These are phyloP conservation scores for Metopia argyrocephala DNA, from an alignment of 2,888 invertebrate species.

Conservation along the genomic window DNA sequence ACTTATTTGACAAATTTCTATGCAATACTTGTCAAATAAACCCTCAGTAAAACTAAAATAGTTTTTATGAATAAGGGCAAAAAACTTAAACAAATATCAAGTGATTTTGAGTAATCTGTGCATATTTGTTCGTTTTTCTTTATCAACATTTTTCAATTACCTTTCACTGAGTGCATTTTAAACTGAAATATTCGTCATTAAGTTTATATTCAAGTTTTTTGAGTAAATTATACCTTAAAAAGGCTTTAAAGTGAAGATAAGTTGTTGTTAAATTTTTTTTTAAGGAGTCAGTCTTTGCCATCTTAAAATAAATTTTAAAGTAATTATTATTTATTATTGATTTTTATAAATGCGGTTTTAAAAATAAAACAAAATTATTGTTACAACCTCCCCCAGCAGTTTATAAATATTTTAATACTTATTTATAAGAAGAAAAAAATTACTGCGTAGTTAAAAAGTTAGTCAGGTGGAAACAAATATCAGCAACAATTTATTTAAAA, in stretches of 20 bases:
- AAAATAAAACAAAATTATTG: neutral
- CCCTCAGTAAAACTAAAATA: too few species aligned
- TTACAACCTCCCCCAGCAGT: slow-evolving; percentile 2
- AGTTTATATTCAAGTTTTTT: too few species aligned
- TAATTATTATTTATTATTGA: slow-evolving; percentile 6
- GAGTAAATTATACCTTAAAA: too few species aligned
- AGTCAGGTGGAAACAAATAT: neutral
- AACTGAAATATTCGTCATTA: too few species aligned
- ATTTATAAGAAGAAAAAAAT: neutral
- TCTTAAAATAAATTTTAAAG: slow-evolving; percentile 12
- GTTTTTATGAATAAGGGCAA: too few species aligned
- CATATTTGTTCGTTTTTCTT: too few species aligned
- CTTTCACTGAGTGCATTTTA: too few species aligned
- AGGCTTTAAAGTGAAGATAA: neutral
- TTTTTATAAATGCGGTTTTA: neutral
- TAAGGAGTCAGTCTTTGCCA: neutral
- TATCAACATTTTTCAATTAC: too few species aligned
- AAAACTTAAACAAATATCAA: too few species aligned
- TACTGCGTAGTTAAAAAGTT: slow-evolving; percentile 3
- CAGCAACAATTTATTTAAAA: neutral
- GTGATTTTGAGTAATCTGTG: too few species aligned
- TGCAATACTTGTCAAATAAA: too few species aligned
- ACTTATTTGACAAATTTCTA: too few species aligned
- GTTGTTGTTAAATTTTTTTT: neutral
- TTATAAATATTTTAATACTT: neutral